These are phyloP conservation scores for Spea bombifrons DNA, from an alignment of 2,113 vertebrate genomes.

Conservation along the genomic window DNA sequence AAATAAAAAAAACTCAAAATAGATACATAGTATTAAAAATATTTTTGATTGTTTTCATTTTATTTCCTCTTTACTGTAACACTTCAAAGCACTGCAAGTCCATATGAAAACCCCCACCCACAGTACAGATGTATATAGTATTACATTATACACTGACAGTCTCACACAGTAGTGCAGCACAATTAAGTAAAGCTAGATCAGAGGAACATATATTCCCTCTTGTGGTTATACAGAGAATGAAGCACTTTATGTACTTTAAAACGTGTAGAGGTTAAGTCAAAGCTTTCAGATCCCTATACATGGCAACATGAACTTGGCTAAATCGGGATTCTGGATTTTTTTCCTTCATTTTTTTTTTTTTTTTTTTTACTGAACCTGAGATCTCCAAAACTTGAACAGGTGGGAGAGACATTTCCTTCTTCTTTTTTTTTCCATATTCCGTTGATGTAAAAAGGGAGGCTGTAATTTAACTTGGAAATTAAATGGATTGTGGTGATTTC, in stretches of 20 bases:
- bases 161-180: no score
- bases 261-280: background rate
- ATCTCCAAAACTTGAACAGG: background rate
- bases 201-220: background rate
- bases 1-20: no score
- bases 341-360: background rate
- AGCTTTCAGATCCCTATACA: background rate
- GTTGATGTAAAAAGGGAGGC: background rate
- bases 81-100: no score
- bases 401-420: background rate
- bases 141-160: no score
- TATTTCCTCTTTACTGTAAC: no score
- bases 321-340: background rate
- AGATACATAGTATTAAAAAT: no score
- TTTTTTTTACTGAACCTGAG: background rate
- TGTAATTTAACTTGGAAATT: conserved; percentile 41
- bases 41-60: no score
- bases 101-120: no score
- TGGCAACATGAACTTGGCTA: background rate
- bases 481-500: conserved; percentile 50
- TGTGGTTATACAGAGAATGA: background rate
- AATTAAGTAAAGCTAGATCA: no score
- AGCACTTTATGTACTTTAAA: background rate
- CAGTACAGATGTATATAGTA: no score
- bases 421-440: background rate